Evolutionary conservation across 2,797 vertebrate species (phyloP).

Genomic region (Halcyon badia): DNA sequence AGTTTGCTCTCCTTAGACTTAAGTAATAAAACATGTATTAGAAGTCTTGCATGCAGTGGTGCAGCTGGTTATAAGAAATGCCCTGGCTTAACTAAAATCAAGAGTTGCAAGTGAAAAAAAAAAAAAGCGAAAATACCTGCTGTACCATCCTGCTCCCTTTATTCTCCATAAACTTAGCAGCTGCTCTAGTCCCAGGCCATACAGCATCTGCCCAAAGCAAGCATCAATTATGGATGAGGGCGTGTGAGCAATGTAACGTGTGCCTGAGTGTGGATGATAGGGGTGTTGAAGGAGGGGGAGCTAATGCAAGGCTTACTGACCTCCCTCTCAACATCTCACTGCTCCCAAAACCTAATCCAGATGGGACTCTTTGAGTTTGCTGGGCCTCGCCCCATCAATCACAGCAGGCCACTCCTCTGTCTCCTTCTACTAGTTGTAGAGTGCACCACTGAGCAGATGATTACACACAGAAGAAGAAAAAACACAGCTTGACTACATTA

Average conservation of each 20-base stretch:
- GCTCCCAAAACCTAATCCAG: constrained; percentile 82
- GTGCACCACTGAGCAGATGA: constrained; percentile 76
- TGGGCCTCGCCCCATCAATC: constrained; percentile 78
- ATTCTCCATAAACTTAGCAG: constrained; percentile 89
- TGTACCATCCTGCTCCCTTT: constrained; percentile 88
- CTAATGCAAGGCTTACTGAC: constrained; percentile 79
- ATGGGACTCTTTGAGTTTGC: constrained; percentile 73
- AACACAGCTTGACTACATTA: constrained; percentile 65
- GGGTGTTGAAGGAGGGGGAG: constrained; percentile 78
- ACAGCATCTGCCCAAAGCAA: constrained; percentile 87
- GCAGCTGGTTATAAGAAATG: constrained; percentile 8
- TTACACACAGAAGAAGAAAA: constrained; percentile 60
- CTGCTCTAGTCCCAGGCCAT: constrained; percentile 85
- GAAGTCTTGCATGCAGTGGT: constrained; percentile 18
- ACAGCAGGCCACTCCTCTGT: constrained; percentile 80
- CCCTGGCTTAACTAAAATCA: constrained; percentile 27
- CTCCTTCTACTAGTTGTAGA: constrained; percentile 62
- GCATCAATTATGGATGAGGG: constrained; percentile 84
- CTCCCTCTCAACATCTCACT: constrained; percentile 81
- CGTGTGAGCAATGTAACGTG: constrained; percentile 44
- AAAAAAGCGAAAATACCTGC: constrained; percentile 86
- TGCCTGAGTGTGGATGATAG: constrained; percentile 29
- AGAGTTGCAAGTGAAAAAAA: constrained; percentile 76
- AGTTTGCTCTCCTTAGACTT: background rate
- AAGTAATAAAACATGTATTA: background rate